A percentile compares a stretch with the other conserved stretches of the same genome.
phyloP scores from a whole-genome alignment of 1,140 invertebrate genomes.

The Aphidius ervi region DNA sequence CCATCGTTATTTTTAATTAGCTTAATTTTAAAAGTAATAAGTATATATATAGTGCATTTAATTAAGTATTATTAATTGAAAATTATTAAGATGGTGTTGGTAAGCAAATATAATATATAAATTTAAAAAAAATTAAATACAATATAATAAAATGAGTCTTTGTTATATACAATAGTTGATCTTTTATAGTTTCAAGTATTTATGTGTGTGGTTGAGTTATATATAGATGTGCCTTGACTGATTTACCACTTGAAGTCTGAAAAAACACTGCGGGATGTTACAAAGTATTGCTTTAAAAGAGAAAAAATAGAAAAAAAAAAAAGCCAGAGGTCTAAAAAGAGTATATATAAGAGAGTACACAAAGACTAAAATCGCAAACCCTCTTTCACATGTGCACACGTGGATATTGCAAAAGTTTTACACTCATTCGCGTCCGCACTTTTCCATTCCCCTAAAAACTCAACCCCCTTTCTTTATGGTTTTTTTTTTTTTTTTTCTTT shows the following conservation, averaged over 20 bases:
- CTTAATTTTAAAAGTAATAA: constrained; percentile 13
- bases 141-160: too few relatives aligned
- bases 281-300: too few relatives aligned
- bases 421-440: constrained; percentile 21
- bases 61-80: too few relatives aligned
- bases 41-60: too few relatives aligned
- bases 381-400: constrained; percentile 16
- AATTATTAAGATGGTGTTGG: too few relatives aligned
- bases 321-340: constrained; percentile 1
- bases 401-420: constrained; percentile 48
- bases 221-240: background rate
- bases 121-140: too few relatives aligned
- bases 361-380: background rate
- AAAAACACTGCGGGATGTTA: background rate
- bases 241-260: background rate
- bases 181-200: too few relatives aligned
- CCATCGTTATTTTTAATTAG: constrained; percentile 39
- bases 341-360: constrained; percentile 6
- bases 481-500: constrained; percentile 19
- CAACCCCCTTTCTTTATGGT: constrained; percentile 12
- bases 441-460: background rate
- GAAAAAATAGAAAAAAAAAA: background rate
- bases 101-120: too few relatives aligned
- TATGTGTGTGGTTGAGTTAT: too few relatives aligned
- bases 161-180: too few relatives aligned